These are phyloP conservation scores for Alloplasta piceator DNA, from an alignment of 2,888 invertebrate species.

Conservation along the genomic window DNA sequence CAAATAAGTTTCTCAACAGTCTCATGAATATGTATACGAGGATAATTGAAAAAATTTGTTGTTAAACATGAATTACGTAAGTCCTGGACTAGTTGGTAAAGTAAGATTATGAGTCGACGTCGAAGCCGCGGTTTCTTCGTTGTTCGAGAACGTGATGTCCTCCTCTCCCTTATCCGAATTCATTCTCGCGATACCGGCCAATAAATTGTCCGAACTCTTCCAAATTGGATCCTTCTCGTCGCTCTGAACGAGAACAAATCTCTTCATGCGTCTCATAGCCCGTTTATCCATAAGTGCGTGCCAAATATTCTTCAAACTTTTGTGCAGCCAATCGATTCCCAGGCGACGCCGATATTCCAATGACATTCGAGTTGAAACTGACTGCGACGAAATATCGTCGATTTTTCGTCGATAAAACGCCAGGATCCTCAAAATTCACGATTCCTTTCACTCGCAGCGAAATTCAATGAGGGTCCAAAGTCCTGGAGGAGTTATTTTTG, in stretches of 20 bases:
- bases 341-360: slow-evolving; percentile 23
- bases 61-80: slow-evolving; percentile 56
- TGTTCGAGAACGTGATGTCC: slow-evolving; percentile 41
- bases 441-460: neutral
- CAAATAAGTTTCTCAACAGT: neutral
- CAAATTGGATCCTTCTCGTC: slow-evolving; percentile 79
- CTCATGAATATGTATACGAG: neutral
- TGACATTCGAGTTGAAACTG: slow-evolving; percentile 24
- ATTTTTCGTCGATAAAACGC: neutral
- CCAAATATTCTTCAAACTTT: neutral
- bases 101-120: slow-evolving; percentile 26
- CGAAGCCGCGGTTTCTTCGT: slow-evolving; percentile 45
- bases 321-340: slow-evolving; percentile 4
- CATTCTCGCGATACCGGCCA: slow-evolving; percentile 72
- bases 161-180: slow-evolving; percentile 69
- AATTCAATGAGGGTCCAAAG: neutral
- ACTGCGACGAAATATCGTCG: slow-evolving; percentile 19
- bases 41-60: neutral
- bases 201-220: slow-evolving; percentile 80
- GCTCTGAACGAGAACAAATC: slow-evolving; percentile 81
- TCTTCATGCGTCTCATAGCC: slow-evolving; percentile 80
- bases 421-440: neutral
- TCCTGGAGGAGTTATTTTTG: neutral
- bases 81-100: slow-evolving; percentile 46
- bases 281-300: slow-evolving; percentile 37